Conservation (phyloP, 1,140 invertebrate genomes). For the Heliconius melpomene region DNA sequence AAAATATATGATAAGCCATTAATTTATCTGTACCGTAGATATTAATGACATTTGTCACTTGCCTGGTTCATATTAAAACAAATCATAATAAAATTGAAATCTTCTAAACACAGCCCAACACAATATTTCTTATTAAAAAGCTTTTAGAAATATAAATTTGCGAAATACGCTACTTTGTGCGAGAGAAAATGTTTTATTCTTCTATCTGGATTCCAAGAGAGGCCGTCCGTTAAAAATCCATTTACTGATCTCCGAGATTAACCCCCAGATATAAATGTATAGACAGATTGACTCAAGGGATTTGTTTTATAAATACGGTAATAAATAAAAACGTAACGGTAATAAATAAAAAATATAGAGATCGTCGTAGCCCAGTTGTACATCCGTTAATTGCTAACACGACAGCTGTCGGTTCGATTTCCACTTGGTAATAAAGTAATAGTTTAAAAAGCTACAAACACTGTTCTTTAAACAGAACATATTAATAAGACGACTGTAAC, state of each 20-base stretch:
- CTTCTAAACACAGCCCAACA: background rate
- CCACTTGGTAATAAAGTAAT: no score
- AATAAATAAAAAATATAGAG: no score
- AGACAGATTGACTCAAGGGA: constrained; percentile 9
- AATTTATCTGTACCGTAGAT: no score
- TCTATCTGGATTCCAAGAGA: background rate
- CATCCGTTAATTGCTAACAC: no score
- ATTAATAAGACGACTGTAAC: no score
- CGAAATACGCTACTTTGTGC: background rate
- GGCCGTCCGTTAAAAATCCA: constrained; percentile 13
- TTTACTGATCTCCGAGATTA: constrained; percentile 10
- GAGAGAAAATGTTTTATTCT: constrained; percentile 9
- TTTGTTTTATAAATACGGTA: constrained; percentile 9
- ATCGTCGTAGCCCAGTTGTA: no score
- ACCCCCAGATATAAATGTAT: constrained; percentile 6
- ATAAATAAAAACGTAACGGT: background rate
- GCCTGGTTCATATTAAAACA: background rate
- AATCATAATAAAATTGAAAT: background rate
- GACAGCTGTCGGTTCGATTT: no score
- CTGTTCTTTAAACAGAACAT: no score
- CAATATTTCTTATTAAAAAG: constrained; percentile 3
- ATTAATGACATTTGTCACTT: no score
- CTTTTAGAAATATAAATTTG: constrained; percentile 6
- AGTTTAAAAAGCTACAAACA: no score
- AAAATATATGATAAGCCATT: no score